phyloP scores from a whole-genome alignment of 2,888 invertebrate genomes.

The Scaptomyza tumidula region DNA sequence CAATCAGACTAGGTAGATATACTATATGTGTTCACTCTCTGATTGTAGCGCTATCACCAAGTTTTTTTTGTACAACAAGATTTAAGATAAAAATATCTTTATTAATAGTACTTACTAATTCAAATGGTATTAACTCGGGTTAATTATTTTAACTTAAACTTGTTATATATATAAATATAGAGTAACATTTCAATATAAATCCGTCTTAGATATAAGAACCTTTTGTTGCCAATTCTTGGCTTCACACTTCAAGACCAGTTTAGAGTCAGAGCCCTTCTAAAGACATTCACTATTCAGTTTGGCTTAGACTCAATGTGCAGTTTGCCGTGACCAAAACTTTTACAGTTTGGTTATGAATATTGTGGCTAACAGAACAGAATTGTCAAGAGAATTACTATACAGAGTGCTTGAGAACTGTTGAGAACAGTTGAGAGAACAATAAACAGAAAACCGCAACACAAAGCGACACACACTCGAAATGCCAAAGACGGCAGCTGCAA shows the following conservation, averaged over 20 bases:
- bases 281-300: constrained; percentile 5
- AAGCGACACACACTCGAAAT: constrained; percentile 76
- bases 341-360: constrained; percentile 28
- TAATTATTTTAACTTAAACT: too few relatives aligned
- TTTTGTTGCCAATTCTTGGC: constrained; percentile 6
- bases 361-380: constrained; percentile 51
- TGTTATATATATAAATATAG: too few relatives aligned
- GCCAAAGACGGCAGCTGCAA: constrained; percentile 76
- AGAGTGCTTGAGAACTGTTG: background rate
- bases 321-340: constrained; percentile 52
- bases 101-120: too few relatives aligned
- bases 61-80: too few relatives aligned
- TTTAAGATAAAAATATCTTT: too few relatives aligned
- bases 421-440: constrained; percentile 30
- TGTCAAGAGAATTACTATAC: constrained; percentile 40
- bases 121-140: too few relatives aligned
- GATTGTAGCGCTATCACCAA: background rate
- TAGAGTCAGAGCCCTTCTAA: constrained; percentile 20
- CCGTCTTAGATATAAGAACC: too few relatives aligned
- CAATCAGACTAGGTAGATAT: background rate
- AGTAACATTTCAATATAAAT: too few relatives aligned
- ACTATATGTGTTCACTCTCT: background rate
- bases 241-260: background rate
- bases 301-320: constrained; percentile 51
- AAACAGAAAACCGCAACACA: constrained; percentile 47